These are phyloP conservation scores for Amphipyra tragopoginis DNA, from an alignment of 2,888 invertebrate species.

Conservation along the genomic window DNA sequence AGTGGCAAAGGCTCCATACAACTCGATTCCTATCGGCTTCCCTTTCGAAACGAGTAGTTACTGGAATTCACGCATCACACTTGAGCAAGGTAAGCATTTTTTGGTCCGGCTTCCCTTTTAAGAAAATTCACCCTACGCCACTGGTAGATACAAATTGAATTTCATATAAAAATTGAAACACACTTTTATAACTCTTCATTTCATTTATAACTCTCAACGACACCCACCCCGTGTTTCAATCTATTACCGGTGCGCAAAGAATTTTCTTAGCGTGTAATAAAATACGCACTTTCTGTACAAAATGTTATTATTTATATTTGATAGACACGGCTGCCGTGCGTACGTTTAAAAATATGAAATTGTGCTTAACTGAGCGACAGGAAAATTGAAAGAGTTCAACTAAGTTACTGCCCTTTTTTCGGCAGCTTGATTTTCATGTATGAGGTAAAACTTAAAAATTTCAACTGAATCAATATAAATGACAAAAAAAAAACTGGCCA, in stretches of 20 bases:
- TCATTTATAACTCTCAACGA: neutral
- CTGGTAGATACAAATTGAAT: too few species aligned
- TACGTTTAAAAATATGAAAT: slow-evolving; percentile 42
- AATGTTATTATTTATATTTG: slow-evolving; percentile 24
- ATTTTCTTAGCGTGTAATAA: slow-evolving; percentile 5
- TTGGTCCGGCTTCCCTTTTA: too few species aligned
- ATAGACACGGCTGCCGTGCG: slow-evolving; percentile 11
- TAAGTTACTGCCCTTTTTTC: neutral
- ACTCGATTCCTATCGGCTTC: too few species aligned
- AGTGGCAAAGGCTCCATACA: too few species aligned
- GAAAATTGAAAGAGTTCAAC: slow-evolving; percentile 19
- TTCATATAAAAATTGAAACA: too few species aligned
- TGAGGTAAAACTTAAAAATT: too few species aligned
- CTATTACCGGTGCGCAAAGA: slow-evolving; percentile 1
- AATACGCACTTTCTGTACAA: slow-evolving; percentile 1
- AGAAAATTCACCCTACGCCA: too few species aligned
- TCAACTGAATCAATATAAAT: too few species aligned
- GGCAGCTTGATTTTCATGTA: neutral
- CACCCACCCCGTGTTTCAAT: neutral
- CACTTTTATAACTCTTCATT: neutral
- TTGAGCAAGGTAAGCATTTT: too few species aligned
- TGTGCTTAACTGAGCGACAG: slow-evolving; percentile 25
- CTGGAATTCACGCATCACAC: too few species aligned
- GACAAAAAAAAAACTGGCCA: too few species aligned
- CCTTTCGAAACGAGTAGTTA: too few species aligned